These are phyloP conservation scores for Muraenolepis orangiensis DNA, from an alignment of 2,797 vertebrate genomes.

Conservation along the genomic window DNA sequence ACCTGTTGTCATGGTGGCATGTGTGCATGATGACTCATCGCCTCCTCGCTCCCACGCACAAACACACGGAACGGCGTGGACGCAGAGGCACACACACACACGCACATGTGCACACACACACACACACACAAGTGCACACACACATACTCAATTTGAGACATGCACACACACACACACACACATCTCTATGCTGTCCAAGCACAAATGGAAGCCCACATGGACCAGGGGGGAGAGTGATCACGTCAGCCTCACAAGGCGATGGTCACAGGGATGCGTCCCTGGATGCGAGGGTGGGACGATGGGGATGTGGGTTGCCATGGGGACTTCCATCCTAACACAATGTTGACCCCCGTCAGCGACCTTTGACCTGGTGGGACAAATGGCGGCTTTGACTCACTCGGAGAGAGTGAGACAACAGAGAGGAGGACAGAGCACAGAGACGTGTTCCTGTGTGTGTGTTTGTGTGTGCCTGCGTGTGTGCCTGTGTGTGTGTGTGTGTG, in stretches of 20 bases:
- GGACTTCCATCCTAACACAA: conserved; percentile 51
- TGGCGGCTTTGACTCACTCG: not conserved
- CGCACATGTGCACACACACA: not conserved
- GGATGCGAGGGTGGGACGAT: not conserved
- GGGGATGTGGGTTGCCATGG: conserved; percentile 62
- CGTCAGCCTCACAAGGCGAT: not conserved
- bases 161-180: not conserved
- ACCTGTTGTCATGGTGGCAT: not conserved
- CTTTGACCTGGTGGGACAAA: not conserved
- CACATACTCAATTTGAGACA: no score
- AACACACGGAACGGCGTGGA: not conserved
- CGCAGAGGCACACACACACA: not conserved
- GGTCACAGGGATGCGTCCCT: not conserved
- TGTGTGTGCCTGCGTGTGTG: conserved; percentile 22
- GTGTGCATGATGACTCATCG: not conserved
- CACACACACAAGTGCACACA: no score
- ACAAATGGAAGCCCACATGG: not conserved
- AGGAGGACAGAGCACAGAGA: not conserved
- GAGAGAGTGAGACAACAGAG: not conserved
- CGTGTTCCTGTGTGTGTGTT: conserved; percentile 20
- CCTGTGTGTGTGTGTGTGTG: conserved; percentile 57
- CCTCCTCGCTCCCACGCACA: not conserved
- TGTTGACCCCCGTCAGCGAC: conserved; percentile 5
- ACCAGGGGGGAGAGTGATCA: no score
- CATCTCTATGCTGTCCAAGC: not conserved